Evolutionary conservation across 1,140 invertebrate species (phyloP), one percentile per base, ranked within the genome.

Genomic region (Nephila pilipes): DNA sequence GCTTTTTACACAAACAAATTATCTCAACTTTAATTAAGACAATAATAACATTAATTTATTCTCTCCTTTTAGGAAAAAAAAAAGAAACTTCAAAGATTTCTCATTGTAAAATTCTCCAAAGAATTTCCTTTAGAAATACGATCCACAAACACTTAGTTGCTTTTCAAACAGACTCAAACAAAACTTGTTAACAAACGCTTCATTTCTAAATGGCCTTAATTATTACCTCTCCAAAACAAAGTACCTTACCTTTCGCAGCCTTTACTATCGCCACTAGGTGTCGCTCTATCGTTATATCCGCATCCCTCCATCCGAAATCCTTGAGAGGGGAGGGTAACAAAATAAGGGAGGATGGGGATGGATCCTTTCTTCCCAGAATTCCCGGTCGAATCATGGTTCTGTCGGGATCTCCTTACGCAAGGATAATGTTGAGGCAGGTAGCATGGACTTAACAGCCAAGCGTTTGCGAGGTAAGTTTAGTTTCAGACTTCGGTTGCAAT

Each of bases 351-450:
- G 80, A 81, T 55, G 80, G 36, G 80, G 46, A 54, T n/a, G 36
- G 80, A 54, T 81, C 80, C 36, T 18, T 46, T 54, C 46, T 55
- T 54, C 80, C 80, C 80, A 81, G 80, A 81, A 81, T 81, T 81
- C 80, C 80, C 80, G 69, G 69, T 75, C 69, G 69, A 75, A 75
- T 75, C 69, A 75, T 75, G 69, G 69, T 75, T 32, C 69, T 65
- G 69, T 29, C 69, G 69, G 29, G 69, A 32, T 75, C 69, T 36
- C 69, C 5, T 36, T 32, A 32, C 25, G 32, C 36, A 32, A 25
- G 18, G 12, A 75, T 36, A 32, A 75, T 75, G 69, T 36, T 18
- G 69, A 36, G 32, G 29, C 69, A 75, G 69, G 69, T 75, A 75
- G 69, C 29, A 75, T 75, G 69, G 29, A 36, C 29, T n/a, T 65